Evolutionary conservation across 2,797 vertebrate species (phyloP), one percentile per base, ranked within the genome.

Genomic region (Chromobotia macracanthus): DNA sequence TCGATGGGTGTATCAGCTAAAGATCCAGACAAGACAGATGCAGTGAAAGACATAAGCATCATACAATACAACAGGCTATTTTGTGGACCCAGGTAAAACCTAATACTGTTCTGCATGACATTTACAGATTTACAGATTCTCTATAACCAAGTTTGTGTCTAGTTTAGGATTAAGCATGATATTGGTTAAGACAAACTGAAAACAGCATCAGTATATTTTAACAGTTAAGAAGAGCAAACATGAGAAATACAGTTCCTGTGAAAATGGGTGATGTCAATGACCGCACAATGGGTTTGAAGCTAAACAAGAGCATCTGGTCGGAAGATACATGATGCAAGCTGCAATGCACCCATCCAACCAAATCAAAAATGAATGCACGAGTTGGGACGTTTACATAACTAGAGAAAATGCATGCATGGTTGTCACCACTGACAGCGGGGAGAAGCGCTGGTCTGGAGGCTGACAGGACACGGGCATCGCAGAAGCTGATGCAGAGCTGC

Each of bases 1-100:
- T 96, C 95, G 80, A 96, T 96, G 84, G 95, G 95, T 53, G 95
- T 96, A 77, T 96, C 95, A 72, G 95, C 95, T 96, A 81, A n/a
- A 69, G 23, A 58, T 76, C 72, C 75, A 46, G 69, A 67, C 5
- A 53, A 28, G n/a, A 51, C 16, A 50, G 38, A 44, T 77, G n/a
- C 65, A 80, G 8, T 55, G 21, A 72, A 31, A 80, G 67, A 23
- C 5, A 9, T 48, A 3, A 77, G 28, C 6, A 51, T 23, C 44
- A 23, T 31, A 31, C 38, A 60, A 51, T n/a, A 70, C 44, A 61
- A 3, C 18, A 10, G 31, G 44, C 2, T 41, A 38, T 46, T 56
- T 58, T 31, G 23, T 28, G 51, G 51, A 6, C 64, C 18, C 64
- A 48, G 25, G 23, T 63, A 50, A 51, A 38, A 38, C 5, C 25